These are phyloP conservation scores for Salminus brasiliensis DNA, from an alignment of 2,113 vertebrate species.

Conservation along the genomic window DNA sequence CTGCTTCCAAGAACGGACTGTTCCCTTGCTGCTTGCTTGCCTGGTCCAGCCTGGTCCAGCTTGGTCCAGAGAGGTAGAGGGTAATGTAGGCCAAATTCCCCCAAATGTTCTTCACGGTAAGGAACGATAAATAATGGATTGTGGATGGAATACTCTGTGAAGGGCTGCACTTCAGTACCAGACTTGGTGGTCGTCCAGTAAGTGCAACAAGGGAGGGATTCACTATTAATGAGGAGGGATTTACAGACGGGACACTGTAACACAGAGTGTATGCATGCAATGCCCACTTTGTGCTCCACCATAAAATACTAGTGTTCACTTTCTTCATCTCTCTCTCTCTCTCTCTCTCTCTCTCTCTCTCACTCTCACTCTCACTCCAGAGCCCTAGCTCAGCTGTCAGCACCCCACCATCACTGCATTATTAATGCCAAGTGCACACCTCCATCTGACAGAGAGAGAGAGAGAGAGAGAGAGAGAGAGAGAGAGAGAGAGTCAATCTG, in stretches of 20 bases:
- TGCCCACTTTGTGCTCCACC: not conserved
- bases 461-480: constrained; percentile 15
- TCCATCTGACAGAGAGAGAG: constrained; percentile 20
- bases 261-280: not conserved
- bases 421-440: constrained; percentile 21
- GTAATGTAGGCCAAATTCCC: not conserved
- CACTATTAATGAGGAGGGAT: not conserved
- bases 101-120: not conserved
- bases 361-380: not conserved
- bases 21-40: too few relatives aligned
- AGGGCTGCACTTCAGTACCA: not conserved
- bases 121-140: not conserved
- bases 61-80: not conserved
- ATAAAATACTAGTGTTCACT: not conserved
- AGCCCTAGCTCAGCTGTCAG: constrained; percentile 20
- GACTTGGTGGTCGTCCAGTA: not conserved
- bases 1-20: too few relatives aligned
- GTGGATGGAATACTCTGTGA: not conserved
- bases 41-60: too few relatives aligned
- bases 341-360: not conserved
- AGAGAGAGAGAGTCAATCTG: not conserved
- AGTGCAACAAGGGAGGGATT: not conserved
- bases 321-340: not conserved
- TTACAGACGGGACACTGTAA: not conserved
- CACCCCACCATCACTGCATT: constrained; percentile 29